phyloP scores from a whole-genome alignment of 1,140 invertebrate genomes.

The Tetragnatha versicolor region DNA sequence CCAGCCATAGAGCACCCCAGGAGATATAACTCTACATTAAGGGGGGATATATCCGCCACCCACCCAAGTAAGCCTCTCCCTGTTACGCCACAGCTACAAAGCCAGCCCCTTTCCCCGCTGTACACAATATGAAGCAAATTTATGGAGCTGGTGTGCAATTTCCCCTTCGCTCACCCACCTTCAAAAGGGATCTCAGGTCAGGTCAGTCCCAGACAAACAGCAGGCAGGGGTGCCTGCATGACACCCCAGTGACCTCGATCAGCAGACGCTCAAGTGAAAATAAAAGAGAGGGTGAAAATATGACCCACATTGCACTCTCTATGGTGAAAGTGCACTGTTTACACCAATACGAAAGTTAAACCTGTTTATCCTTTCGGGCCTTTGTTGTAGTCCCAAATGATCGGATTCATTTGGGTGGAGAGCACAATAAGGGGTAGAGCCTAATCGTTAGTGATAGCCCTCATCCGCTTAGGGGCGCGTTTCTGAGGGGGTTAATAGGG shows the following conservation, averaged over 20 bases:
- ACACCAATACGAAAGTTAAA: slow-evolving; percentile 28
- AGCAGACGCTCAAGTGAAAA: slow-evolving; percentile 32
- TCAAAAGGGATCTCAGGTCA: slow-evolving; percentile 32
- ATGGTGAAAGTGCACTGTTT: slow-evolving; percentile 47
- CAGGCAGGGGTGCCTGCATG: slow-evolving; percentile 4
- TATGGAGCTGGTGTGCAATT: neutral
- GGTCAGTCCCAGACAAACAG: slow-evolving; percentile 29
- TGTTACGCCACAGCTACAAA: neutral
- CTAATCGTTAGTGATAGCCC: slow-evolving; percentile 17
- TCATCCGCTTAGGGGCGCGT: neutral
- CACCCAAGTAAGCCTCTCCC: neutral
- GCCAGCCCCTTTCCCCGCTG: neutral
- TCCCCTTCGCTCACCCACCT: neutral
- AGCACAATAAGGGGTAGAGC: neutral
- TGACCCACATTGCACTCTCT: slow-evolving; percentile 29
- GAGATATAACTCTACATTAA: too few relatives aligned
- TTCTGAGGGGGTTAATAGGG: neutral
- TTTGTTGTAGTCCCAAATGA: slow-evolving; percentile 1
- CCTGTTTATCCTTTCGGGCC: slow-evolving; percentile 46
- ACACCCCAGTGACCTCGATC: slow-evolving; percentile 16
- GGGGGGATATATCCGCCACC: too few relatives aligned
- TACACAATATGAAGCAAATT: slow-evolving; percentile 5
- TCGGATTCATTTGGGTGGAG: slow-evolving; percentile 1
- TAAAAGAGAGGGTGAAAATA: slow-evolving; percentile 43
- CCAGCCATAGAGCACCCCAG: too few relatives aligned